Base-by-base conservation (phyloP, 2,888 invertebrate genomes). In the Watsonalla cultraria region DNA sequence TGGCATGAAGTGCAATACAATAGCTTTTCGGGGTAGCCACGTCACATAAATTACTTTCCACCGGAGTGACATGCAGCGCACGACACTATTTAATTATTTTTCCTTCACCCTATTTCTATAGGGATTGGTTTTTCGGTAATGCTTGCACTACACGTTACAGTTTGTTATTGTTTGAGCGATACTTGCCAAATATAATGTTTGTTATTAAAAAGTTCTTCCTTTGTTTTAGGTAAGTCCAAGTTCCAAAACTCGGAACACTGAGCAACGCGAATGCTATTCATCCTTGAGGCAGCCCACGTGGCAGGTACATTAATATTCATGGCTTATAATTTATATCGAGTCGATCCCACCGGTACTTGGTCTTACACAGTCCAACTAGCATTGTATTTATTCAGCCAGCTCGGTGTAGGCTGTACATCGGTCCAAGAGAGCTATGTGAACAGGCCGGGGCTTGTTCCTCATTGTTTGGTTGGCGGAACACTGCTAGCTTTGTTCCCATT, bases 1-100 rank as follows among this genome's bases (percentile, higher is more conserved):
- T 83, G 84, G 78, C 86, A 72, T 84, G 76, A 77, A 86, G 82
- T 75, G 78, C 72, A 70, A 74, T 65, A 84, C 84, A 86, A 86
- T 80, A 74, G 78, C 62, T 62, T 65, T 72, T 68, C 72, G 76
- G 84, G 86, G 85, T 81, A 82, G 80, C 74, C 79, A 74, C 68
- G 72, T 72, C 77, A 78, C 68, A 82, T 84, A 82, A 76, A 84
- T 82, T 78, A 76, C 75, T 70, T 68, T 71, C 69, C 59, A 60
- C 69, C 24, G 24, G 61, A 76, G 64, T 77, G 81, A 79, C 80
- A 74, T 76, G 70, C 59, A 69, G 67, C 66, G 65, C 76, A 72
- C 72, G 75, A 72, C 75, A 70, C 75, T 65, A 77, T 80, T 85
- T 86, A 82, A 86, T 85, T 78, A 80, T 72, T 76, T 75, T 72